A percentile compares a stretch with the other conserved stretches of the same genome.
Evolutionary conservation across 2,113 vertebrate species (phyloP).

Genomic region (Thoracochromis brauschi): DNA sequence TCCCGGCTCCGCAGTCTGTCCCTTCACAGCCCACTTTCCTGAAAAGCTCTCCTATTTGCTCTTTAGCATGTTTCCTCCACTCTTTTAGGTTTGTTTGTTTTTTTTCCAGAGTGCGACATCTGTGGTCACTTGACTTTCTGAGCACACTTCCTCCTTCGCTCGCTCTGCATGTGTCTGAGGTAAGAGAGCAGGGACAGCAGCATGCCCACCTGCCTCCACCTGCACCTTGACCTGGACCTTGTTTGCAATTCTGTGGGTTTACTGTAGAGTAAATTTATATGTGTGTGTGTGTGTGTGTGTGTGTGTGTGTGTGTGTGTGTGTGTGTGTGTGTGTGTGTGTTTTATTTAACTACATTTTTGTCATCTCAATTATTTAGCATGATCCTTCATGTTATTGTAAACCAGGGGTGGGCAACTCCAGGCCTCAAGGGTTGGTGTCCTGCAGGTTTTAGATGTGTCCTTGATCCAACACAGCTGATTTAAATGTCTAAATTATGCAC

Average conservation of each 20-base stretch:
- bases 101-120: not conserved
- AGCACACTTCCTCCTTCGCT: not conserved
- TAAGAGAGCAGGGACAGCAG: not conserved
- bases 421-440: fast-evolving
- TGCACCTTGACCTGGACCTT: slow-evolving; percentile 16
- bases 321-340: too few species aligned
- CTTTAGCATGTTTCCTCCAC: not conserved
- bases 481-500: not conserved
- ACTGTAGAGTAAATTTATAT: not conserved
- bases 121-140: slow-evolving; percentile 31
- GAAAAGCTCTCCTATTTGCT: not conserved
- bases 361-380: too few species aligned
- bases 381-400: too few species aligned
- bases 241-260: slow-evolving; percentile 40
- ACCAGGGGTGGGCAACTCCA: not conserved
- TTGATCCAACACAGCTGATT: not conserved
- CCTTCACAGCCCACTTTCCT: not conserved
- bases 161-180: not conserved
- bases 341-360: too few species aligned
- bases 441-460: not conserved
- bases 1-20: not conserved
- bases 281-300: too few species aligned
- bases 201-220: not conserved
- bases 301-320: too few species aligned
- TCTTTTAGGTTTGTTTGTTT: not conserved